Percentiles rank a stretch among this genome's conserved stretches.
These are phyloP conservation scores for Theristus sp. DNA, from an alignment of 2,888 invertebrate species.

Conservation along the genomic window DNA sequence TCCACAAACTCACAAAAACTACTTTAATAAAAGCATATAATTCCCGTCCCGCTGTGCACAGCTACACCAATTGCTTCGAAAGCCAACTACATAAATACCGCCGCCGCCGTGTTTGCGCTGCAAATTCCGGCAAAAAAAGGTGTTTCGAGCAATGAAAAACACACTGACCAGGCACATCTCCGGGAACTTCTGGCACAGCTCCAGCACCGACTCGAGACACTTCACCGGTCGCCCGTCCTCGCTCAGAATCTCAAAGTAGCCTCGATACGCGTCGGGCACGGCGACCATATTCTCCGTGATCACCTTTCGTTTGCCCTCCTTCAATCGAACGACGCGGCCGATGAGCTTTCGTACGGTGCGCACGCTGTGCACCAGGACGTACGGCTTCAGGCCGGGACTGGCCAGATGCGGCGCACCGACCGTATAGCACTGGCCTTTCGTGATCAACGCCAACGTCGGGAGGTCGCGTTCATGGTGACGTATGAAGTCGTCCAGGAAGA, in stretches of 20 bases:
- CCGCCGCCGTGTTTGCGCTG: too few relatives aligned
- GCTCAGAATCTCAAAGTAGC: conserved; percentile 78
- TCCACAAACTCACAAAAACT: too few relatives aligned
- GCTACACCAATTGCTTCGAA: too few relatives aligned
- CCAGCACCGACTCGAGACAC: conserved; percentile 67
- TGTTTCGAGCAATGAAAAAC: too few relatives aligned
- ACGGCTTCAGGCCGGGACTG: conserved; percentile 64
- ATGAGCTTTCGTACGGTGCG: conserved; percentile 39
- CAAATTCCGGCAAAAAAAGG: too few relatives aligned
- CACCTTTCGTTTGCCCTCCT: conserved; percentile 46
- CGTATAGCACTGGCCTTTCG: conserved; percentile 78
- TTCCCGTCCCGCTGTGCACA: too few relatives aligned
- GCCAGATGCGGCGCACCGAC: conserved; percentile 71
- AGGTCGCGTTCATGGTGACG: conserved; percentile 44
- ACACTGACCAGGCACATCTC: neutral
- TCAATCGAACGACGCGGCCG: neutral
- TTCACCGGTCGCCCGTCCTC: conserved; percentile 78
- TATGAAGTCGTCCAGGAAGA: conserved; percentile 29
- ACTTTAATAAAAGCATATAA: too few relatives aligned
- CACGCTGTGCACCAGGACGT: conserved; percentile 62
- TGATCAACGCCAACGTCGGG: conserved; percentile 70
- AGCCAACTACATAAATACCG: too few relatives aligned
- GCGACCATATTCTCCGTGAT: conserved; percentile 60
- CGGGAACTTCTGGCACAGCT: conserved; percentile 43
- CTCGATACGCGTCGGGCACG: conserved; percentile 61